These are phyloP conservation scores for Drosophila prolongata DNA, from an alignment of 2,888 invertebrate genomes.

Conservation along the genomic window DNA sequence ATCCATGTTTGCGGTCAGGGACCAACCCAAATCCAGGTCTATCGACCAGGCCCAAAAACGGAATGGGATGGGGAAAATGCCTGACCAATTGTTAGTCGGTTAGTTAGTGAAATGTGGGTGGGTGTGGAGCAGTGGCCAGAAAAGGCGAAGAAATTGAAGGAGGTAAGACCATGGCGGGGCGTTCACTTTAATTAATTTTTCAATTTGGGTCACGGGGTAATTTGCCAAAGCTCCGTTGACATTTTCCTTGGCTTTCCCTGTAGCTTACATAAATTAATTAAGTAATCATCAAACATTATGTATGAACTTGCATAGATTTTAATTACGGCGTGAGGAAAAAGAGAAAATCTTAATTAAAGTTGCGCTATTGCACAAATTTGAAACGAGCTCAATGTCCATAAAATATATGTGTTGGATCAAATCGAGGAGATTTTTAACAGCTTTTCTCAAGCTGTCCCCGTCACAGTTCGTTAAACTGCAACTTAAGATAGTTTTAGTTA, in stretches of 20 bases:
- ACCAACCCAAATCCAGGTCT: constrained; percentile 71
- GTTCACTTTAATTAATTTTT: constrained; percentile 79
- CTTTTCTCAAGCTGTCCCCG: constrained; percentile 23
- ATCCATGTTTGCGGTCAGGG: constrained; percentile 72
- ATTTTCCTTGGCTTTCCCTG: constrained; percentile 23
- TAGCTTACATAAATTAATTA: constrained; percentile 61
- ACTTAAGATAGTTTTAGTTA: constrained; percentile 40
- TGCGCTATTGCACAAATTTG: constrained; percentile 55
- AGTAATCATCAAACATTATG: constrained; percentile 57
- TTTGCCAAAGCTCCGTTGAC: constrained; percentile 31
- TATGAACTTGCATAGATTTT: constrained; percentile 43
- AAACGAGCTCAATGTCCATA: constrained; percentile 63
- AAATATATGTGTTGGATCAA: constrained; percentile 42
- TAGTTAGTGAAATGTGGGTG: constrained; percentile 77
- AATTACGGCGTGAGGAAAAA: constrained; percentile 59
- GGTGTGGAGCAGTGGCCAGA: constrained; percentile 43
- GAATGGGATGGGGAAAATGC: constrained; percentile 38
- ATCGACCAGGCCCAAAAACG: constrained; percentile 43
- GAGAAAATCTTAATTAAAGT: constrained; percentile 49
- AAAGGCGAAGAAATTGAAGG: constrained; percentile 14
- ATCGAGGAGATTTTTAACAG: constrained; percentile 29
- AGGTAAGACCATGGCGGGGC: constrained; percentile 38
- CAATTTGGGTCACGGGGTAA: constrained; percentile 69
- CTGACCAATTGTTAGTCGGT: constrained; percentile 72
- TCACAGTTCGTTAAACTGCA: constrained; percentile 50